Evolutionary conservation across 2,797 vertebrate species (phyloP).

Genomic region (Halcyon smyrnensis): DNA sequence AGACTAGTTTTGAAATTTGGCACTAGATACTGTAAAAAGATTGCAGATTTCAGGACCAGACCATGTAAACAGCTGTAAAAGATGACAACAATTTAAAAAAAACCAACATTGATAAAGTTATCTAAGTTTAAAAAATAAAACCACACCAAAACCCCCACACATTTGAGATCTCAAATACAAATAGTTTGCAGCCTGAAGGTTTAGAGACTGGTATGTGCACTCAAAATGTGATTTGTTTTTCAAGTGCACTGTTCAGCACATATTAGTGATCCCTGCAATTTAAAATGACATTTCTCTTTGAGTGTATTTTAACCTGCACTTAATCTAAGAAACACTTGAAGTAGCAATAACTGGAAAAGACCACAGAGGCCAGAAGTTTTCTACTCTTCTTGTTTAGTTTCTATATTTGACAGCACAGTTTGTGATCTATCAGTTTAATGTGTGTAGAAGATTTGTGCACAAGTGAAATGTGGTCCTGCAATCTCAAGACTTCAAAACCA

Average conservation of each 20-base stretch:
- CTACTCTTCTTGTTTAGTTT: not conserved
- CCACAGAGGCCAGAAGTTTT: not conserved
- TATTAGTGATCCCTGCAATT: slow-evolving; percentile 4
- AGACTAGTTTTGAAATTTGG: not conserved
- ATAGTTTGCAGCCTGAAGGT: not conserved
- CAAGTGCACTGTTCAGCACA: not conserved
- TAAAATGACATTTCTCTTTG: not conserved
- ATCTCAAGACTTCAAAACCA: not conserved
- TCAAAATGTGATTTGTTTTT: slow-evolving; percentile 37
- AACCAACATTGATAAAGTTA: not conserved
- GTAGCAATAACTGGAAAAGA: not conserved
- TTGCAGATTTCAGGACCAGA: not conserved
- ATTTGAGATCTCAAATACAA: not conserved
- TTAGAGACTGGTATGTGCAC: not conserved
- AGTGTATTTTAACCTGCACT: not conserved
- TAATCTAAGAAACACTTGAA: not conserved
- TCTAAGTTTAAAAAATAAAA: not conserved
- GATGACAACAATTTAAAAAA: not conserved
- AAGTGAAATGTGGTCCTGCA: not conserved
- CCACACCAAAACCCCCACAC: not conserved
- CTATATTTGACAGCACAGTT: not conserved
- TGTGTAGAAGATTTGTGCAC: not conserved
- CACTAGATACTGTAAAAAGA: not conserved
- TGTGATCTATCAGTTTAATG: not conserved
- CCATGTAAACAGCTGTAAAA: not conserved